These are phyloP conservation scores for Pseudeuparius sepicola DNA, from an alignment of 2,888 invertebrate genomes.

Conservation along the genomic window DNA sequence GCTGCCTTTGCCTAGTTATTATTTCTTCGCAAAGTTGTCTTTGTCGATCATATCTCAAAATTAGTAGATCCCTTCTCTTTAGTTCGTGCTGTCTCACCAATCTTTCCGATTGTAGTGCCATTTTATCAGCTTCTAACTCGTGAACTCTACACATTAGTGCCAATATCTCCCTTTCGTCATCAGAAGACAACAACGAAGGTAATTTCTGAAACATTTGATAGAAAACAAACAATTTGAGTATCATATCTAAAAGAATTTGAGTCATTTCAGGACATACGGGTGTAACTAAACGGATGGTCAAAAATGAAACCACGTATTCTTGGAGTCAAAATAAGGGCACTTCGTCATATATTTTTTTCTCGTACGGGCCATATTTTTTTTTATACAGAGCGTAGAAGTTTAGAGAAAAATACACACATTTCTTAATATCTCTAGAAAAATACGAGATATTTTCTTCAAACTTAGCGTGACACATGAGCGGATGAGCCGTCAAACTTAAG, in stretches of 20 bases:
- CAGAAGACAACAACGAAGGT: slow-evolving; percentile 73
- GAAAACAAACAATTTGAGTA: slow-evolving; percentile 2
- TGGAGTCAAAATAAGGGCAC: no score
- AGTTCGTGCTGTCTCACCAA: slow-evolving; percentile 80
- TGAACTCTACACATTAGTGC: slow-evolving; percentile 85
- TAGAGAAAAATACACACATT: no score
- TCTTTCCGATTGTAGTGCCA: slow-evolving; percentile 81
- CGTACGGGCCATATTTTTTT: no score
- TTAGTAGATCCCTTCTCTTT: slow-evolving; percentile 70
- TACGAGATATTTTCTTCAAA: no score
- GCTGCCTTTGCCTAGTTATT: slow-evolving; percentile 74
- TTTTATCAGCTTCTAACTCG: slow-evolving; percentile 88
- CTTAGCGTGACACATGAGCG: no score
- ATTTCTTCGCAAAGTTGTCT: slow-evolving; percentile 83
- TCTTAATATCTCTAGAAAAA: no score
- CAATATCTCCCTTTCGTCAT: slow-evolving; percentile 83
- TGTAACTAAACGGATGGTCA: no score
- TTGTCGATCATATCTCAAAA: slow-evolving; percentile 75
- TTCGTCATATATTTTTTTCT: no score
- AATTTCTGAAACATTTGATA: slow-evolving; percentile 70
- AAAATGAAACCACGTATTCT: no score
- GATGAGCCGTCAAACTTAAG: no score
- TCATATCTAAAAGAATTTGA: not conserved
- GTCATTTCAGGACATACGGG: no score
- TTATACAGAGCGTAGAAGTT: no score